A percentile compares a stretch with the other conserved stretches of the same genome.
Evolutionary conservation across 2,888 invertebrate species (phyloP).

Genomic region (Mayetiola destructor): DNA sequence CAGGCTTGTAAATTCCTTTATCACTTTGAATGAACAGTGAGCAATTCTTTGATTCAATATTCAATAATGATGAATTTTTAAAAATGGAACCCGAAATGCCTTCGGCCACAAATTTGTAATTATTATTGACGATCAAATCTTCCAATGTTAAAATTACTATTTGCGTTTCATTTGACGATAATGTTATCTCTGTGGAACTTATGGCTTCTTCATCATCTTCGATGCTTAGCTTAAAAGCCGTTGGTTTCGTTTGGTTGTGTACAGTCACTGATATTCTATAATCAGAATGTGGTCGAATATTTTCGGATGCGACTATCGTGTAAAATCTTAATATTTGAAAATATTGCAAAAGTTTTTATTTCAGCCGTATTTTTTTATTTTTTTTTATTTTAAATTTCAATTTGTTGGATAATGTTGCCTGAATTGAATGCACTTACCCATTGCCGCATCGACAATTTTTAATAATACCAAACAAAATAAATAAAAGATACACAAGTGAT

Average conservation of each 20-base stretch:
- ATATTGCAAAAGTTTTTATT: no score
- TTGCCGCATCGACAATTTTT: constrained; percentile 1
- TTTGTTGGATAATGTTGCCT: no score
- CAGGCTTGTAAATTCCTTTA: constrained; percentile 72
- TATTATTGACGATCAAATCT: background rate
- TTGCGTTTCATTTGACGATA: constrained; percentile 55
- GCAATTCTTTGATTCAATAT: constrained; percentile 43
- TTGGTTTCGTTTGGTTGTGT: constrained; percentile 37
- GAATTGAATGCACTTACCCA: background rate
- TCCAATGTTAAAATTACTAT: constrained; percentile 56
- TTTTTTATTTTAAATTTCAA: no score
- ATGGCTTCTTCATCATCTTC: constrained; percentile 49
- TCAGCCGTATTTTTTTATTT: no score
- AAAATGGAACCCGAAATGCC: constrained; percentile 62
- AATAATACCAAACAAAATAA: background rate
- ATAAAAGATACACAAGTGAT: background rate
- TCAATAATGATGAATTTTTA: constrained; percentile 51
- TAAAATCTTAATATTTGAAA: background rate
- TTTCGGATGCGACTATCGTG: constrained; percentile 8
- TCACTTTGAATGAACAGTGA: constrained; percentile 78
- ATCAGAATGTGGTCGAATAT: background rate
- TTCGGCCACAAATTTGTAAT: constrained; percentile 37
- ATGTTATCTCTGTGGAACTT: constrained; percentile 50
- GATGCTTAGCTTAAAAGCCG: constrained; percentile 52
- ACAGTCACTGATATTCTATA: background rate